Evolutionary conservation across 2,113 vertebrate genomes (phyloP).

Genomic region (Merops nubicus): DNA sequence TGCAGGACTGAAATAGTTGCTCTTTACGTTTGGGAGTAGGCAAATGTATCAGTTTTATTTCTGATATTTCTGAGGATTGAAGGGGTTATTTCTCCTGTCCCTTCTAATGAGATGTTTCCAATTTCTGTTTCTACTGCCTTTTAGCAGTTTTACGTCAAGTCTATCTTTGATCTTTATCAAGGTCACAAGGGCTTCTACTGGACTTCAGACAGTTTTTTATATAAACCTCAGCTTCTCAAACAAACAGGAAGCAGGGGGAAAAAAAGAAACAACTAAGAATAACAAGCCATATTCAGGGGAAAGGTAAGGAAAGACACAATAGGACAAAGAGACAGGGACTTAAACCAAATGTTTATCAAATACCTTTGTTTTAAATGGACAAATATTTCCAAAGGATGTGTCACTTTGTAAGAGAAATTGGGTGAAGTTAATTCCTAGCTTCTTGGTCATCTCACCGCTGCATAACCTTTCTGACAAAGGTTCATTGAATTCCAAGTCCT

Average conservation of each 20-base stretch:
- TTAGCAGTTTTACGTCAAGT: constrained; percentile 7
- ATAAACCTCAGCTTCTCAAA: constrained; percentile 9
- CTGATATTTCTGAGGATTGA: background rate
- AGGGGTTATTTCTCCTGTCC: background rate
- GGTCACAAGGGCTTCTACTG: background rate
- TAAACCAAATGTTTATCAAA: background rate
- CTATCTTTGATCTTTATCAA: constrained; percentile 26
- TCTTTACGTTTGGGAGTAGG: background rate
- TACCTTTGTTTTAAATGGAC: background rate
- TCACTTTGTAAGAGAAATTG: background rate
- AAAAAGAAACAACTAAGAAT: background rate
- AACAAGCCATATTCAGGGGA: background rate
- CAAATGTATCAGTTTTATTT: background rate
- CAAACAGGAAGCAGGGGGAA: background rate
- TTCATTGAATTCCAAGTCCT: background rate
- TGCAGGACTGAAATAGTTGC: background rate
- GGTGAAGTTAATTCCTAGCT: background rate
- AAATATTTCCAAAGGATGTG: background rate
- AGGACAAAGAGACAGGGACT: background rate
- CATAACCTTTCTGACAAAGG: background rate
- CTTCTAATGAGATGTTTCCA: background rate
- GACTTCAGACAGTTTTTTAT: constrained; percentile 5
- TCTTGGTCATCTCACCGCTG: background rate
- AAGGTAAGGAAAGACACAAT: background rate
- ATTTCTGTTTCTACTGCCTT: background rate